Conservation (phyloP, 2,888 invertebrate species). For the Amiota minor region DNA sequence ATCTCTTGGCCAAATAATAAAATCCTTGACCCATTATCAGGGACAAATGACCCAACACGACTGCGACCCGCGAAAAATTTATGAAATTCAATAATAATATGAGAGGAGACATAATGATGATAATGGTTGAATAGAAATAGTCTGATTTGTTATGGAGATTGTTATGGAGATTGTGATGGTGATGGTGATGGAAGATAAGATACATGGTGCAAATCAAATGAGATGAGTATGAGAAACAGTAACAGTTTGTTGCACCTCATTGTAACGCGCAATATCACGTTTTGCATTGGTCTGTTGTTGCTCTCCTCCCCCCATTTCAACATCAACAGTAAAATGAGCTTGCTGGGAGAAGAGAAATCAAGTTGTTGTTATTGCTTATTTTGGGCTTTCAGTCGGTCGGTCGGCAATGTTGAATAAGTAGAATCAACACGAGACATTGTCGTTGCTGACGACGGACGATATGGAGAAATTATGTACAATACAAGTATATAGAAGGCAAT, state of each 20-base stretch:
- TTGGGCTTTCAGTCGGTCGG: not conserved
- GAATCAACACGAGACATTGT: not conserved
- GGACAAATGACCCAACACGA: not conserved
- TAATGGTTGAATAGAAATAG: not conserved
- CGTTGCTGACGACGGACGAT: not conserved
- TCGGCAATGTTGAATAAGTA: not conserved
- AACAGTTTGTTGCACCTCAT: conserved; percentile 22
- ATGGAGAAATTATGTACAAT: conserved; percentile 28
- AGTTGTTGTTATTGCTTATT: not conserved
- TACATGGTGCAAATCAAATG: no score
- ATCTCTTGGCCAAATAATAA: conserved; percentile 1
- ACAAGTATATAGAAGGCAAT: conserved; percentile 37
- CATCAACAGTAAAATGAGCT: conserved; percentile 18
- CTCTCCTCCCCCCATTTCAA: not conserved
- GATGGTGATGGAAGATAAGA: no score
- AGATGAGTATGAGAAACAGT: not conserved
- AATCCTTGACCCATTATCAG: conserved; percentile 28
- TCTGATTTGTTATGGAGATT: no score
- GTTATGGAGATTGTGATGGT: no score
- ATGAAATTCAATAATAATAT: conserved; percentile 15
- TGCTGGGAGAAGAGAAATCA: conserved; percentile 14
- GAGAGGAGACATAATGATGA: not conserved
- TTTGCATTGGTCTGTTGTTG: not conserved
- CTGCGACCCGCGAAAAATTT: not conserved
- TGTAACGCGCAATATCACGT: not conserved